phyloP scores from a whole-genome alignment of 92 coral and sea anemone species.

The Anthopleura xanthogrammica region DNA sequence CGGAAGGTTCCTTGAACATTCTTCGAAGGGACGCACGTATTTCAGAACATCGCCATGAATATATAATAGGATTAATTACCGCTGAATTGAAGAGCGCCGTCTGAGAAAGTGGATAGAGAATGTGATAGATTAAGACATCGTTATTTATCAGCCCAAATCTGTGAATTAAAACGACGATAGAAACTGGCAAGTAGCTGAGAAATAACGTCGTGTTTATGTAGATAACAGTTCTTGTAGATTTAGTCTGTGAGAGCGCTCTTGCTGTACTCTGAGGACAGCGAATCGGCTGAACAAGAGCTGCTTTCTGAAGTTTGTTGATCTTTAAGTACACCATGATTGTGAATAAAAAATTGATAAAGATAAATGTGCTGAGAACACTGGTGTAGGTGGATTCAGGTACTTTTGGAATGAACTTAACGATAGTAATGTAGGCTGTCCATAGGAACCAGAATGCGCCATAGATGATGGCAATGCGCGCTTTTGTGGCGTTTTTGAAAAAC shows the following conservation, averaged over 20 bases:
- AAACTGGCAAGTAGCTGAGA: background rate
- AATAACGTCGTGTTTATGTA: background rate
- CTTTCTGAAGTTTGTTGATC: background rate
- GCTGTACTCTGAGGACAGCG: background rate
- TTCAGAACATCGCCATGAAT: background rate
- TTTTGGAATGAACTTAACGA: background rate
- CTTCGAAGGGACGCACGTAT: background rate
- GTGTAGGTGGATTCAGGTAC: background rate
- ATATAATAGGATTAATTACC: background rate
- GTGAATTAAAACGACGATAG: background rate
- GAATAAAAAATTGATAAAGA: background rate
- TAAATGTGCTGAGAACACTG: background rate
- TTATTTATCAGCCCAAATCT: background rate
- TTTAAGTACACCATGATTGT: background rate
- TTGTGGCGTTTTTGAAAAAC: background rate
- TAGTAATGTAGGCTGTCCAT: background rate
- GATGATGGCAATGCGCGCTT: background rate
- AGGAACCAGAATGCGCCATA: background rate
- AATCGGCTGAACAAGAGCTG: background rate
- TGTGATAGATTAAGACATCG: background rate
- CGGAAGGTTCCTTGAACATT: background rate
- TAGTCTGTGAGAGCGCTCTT: background rate
- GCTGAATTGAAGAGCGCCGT: background rate
- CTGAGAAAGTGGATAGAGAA: background rate
- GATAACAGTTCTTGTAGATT: background rate